These are phyloP conservation scores for Lepidochitona cinerea DNA, from an alignment of 2,888 invertebrate species.

Conservation along the genomic window DNA sequence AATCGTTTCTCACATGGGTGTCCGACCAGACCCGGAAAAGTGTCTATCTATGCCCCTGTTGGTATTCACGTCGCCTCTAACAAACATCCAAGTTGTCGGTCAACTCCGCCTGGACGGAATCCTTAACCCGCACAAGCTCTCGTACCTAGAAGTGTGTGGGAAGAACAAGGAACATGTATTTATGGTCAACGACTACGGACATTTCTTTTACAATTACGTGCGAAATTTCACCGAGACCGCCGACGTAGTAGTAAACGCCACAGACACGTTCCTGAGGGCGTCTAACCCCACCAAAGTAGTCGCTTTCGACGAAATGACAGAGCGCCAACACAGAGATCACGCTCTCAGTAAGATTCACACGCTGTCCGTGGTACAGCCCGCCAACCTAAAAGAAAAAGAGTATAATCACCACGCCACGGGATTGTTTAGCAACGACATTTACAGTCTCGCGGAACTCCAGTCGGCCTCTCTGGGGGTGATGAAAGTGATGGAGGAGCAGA, in stretches of 20 bases:
- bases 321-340: background rate
- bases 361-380: background rate
- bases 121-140: background rate
- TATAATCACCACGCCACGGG: slow-evolving; percentile 8
- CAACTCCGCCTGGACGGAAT: background rate
- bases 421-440: background rate
- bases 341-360: slow-evolving; percentile 2
- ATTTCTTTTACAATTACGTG: background rate
- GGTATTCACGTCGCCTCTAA: background rate
- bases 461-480: background rate
- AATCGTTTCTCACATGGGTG: background rate
- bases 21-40: background rate
- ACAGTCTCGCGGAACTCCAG: background rate
- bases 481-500: background rate
- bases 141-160: background rate
- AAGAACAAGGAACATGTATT: background rate
- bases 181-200: background rate
- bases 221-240: background rate
- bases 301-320: background rate
- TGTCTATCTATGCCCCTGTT: background rate
- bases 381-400: slow-evolving; percentile 3
- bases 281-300: background rate
- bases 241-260: background rate
- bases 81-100: background rate
- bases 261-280: background rate